phyloP scores from a whole-genome alignment of 2,797 vertebrate genomes.

The Phalanger gymnotis region DNA sequence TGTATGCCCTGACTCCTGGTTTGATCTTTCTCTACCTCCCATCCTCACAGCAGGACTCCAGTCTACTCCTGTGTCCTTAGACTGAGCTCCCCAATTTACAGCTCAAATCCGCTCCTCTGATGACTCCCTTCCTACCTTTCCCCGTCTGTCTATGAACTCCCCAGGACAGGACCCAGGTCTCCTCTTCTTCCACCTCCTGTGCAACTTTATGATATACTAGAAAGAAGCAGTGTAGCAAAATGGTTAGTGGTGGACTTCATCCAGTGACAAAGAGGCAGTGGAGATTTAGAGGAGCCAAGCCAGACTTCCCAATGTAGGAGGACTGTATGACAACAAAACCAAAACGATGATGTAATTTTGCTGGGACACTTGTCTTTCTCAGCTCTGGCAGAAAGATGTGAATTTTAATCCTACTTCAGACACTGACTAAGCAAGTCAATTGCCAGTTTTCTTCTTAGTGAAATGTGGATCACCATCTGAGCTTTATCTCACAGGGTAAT shows the following conservation, averaged over 20 bases:
- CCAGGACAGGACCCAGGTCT: neutral
- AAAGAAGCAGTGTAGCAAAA: neutral
- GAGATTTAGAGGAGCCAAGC: neutral
- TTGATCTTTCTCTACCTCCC: neutral
- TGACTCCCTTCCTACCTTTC: neutral
- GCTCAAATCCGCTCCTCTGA: neutral
- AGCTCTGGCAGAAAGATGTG: too few species aligned
- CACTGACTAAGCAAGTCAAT: neutral
- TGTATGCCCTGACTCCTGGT: neutral
- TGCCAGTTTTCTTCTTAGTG: neutral
- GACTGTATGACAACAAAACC: too few species aligned
- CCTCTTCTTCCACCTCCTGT: neutral
- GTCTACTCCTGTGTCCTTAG: neutral
- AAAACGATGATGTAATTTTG: too few species aligned
- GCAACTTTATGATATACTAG: neutral
- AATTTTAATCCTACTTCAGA: neutral
- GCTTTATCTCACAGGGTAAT: neutral
- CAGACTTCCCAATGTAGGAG: neutral
- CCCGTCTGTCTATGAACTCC: neutral
- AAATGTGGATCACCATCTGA: neutral
- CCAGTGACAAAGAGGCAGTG: neutral
- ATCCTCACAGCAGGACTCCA: neutral
- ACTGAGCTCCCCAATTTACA: neutral
- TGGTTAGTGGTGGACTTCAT: neutral
- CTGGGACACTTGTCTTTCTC: too few species aligned